Evolutionary conservation across 1,140 invertebrate species (phyloP).

Genomic region (Rhagoletis pomonella): DNA sequence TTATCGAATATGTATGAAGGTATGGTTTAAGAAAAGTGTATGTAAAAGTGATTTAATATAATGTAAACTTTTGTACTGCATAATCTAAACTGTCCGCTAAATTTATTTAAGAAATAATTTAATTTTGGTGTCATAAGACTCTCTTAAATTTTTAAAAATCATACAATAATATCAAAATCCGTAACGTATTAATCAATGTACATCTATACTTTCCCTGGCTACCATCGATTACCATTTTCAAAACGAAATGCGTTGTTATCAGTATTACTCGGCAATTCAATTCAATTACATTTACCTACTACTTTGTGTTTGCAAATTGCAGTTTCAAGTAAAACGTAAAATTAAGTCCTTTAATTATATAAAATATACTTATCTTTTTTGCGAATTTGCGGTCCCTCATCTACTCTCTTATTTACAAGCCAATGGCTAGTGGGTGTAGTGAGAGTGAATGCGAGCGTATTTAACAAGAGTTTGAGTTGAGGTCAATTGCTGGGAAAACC

Average conservation of each 20-base stretch:
- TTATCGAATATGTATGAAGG: too few relatives aligned
- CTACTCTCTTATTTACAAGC: background rate
- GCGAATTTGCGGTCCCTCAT: background rate
- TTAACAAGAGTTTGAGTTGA: background rate
- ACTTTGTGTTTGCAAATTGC: background rate
- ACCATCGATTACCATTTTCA: background rate
- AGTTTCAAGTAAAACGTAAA: slow-evolving; percentile 3
- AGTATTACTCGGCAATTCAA: slow-evolving; percentile 40
- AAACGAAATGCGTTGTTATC: background rate
- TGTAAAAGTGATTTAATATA: too few relatives aligned
- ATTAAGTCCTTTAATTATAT: slow-evolving; percentile 46
- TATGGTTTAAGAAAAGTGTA: too few relatives aligned
- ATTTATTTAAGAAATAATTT: too few relatives aligned
- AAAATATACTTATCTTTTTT: slow-evolving; percentile 21
- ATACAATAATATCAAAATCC: too few relatives aligned
- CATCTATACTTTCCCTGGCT: background rate
- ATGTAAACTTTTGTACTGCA: too few relatives aligned
- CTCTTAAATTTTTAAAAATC: too few relatives aligned
- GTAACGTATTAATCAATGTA: background rate
- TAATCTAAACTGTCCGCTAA: too few relatives aligned
- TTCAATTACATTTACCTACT: slow-evolving; percentile 20
- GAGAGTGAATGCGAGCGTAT: background rate
- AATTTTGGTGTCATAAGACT: too few relatives aligned
- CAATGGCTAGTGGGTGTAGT: background rate
- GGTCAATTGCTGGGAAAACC: slow-evolving; percentile 37